Evolutionary conservation across 2,797 vertebrate species (phyloP).

Genomic region (Aeoliscus strigatus): DNA sequence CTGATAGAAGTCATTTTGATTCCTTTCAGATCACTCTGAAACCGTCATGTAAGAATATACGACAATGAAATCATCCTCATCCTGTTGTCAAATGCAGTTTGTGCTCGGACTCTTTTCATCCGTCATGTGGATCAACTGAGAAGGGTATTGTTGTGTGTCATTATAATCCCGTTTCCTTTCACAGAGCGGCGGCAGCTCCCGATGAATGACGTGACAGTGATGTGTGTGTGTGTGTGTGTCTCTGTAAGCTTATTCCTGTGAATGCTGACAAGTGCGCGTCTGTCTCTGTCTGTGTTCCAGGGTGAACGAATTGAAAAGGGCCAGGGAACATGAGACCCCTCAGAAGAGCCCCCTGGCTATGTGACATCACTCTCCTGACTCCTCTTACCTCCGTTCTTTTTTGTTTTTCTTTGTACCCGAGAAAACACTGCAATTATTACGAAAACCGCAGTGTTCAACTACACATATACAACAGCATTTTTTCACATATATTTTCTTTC

Average conservation of each 20-base stretch:
- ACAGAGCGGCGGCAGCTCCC: no score
- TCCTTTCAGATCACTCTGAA: no score
- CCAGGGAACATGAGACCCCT: constrained; percentile 98
- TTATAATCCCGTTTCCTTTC: no score
- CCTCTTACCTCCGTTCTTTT: constrained; percentile 66
- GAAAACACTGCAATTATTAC: constrained; percentile 77
- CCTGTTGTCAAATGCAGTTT: no score
- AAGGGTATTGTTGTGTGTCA: no score
- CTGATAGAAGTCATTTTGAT: no score
- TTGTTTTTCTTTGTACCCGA: constrained; percentile 91
- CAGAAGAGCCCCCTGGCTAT: constrained; percentile 93
- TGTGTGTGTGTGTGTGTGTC: constrained; percentile 11
- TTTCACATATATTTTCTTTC: constrained; percentile 71
- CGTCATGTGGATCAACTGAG: no score
- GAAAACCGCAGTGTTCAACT: constrained; percentile 65
- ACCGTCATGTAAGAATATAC: no score
- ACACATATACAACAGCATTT: constrained; percentile 68
- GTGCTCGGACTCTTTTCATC: no score
- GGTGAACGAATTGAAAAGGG: constrained; percentile 99
- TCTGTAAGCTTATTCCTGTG: constrained; percentile 2
- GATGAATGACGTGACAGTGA: no score
- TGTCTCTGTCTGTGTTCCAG: constrained; percentile 81
- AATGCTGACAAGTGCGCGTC: constrained; percentile 10
- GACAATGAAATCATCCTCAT: no score
- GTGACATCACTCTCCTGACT: constrained; percentile 97